Conservation (phyloP, 2,797 vertebrate genomes). For the Chiroxiphia lanceolata region DNA sequence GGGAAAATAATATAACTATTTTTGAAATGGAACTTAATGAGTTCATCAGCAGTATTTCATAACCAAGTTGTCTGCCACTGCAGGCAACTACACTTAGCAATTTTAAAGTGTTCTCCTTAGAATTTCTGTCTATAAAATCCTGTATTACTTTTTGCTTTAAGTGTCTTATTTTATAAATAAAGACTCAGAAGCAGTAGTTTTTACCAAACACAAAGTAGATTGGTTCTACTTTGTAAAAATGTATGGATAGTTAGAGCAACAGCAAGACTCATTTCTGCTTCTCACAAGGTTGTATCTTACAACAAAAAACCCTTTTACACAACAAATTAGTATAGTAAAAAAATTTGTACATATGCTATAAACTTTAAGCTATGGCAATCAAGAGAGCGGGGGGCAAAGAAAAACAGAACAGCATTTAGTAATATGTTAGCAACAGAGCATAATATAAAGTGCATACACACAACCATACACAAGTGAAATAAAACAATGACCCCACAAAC, state of each 20-base stretch:
- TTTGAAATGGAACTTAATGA: background rate
- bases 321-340: background rate
- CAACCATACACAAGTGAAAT: background rate
- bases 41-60: background rate
- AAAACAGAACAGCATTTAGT: background rate
- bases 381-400: background rate
- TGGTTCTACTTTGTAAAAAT: background rate
- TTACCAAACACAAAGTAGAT: background rate
- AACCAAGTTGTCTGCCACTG: background rate
- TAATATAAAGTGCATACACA: background rate
- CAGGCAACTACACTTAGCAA: background rate
- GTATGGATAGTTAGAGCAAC: background rate
- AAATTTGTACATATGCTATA: background rate
- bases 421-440: background rate
- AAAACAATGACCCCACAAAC: background rate
- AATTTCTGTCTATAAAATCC: background rate
- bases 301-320: background rate
- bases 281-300: background rate
- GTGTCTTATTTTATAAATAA: background rate
- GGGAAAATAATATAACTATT: background rate
- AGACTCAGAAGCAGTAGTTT: background rate
- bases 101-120: background rate
- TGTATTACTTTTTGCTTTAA: background rate
- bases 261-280: background rate
- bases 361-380: background rate